Conservation (phyloP, 92 coral and sea anemone genomes). For the Zoanthus solanderi region DNA sequence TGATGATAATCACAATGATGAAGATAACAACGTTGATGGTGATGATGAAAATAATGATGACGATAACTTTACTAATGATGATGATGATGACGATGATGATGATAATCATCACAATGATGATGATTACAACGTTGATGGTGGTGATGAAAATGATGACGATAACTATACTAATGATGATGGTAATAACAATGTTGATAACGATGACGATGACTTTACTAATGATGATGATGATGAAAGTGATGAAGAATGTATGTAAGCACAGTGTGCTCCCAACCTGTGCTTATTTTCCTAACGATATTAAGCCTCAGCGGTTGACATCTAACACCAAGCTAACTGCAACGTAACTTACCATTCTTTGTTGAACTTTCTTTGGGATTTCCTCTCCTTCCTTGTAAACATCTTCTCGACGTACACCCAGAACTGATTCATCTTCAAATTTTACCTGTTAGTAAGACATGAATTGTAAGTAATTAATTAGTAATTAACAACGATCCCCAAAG, state of each 20-base stretch:
- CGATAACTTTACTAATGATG: too few relatives aligned
- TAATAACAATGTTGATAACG: too few relatives aligned
- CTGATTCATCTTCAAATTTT: slow-evolving; percentile 87
- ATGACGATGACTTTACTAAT: too few relatives aligned
- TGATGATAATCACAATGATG: too few relatives aligned
- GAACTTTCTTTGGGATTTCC: slow-evolving; percentile 80
- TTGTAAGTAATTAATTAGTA: background rate
- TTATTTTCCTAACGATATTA: background rate
- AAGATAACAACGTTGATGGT: too few relatives aligned
- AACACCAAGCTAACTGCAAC: background rate
- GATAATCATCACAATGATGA: too few relatives aligned
- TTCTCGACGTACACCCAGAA: slow-evolving; percentile 83
- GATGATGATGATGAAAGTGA: background rate
- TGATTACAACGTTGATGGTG: too few relatives aligned
- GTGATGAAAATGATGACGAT: too few relatives aligned
- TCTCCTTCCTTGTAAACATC: slow-evolving; percentile 86
- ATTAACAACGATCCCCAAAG: background rate
- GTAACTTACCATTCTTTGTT: slow-evolving; percentile 75
- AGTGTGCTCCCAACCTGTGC: background rate
- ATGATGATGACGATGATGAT: too few relatives aligned
- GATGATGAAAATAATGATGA: too few relatives aligned
- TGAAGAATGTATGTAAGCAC: background rate
- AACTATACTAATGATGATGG: too few relatives aligned
- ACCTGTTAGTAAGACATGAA: slow-evolving; percentile 48
- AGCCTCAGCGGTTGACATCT: background rate